Base-by-base conservation (phyloP, 2,797 vertebrate genomes). In the Sorex maritimensis region DNA sequence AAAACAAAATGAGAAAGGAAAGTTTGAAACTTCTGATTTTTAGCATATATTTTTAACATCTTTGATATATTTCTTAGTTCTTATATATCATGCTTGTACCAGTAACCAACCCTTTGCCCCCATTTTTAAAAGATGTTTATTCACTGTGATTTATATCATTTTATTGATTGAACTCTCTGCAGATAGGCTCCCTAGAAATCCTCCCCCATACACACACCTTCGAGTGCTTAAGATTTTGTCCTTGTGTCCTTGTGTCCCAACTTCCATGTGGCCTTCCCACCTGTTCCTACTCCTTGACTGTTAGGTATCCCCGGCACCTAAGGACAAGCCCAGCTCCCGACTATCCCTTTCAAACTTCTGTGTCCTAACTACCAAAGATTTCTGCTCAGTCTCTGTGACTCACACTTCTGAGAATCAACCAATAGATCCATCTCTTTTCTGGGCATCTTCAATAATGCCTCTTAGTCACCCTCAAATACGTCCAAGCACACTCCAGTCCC, bases 61-160 rank as follows among this genome's bases (percentile, higher is more conserved):
- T 55, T 84, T 79, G 58, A 14, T 83, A 46, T 46, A 38, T 69
- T 78, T 44, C 41, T 26, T 15, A 74, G 28, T 4, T 77, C 81
- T 41, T 73, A 52, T 1, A 77, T 15, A 26, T 52, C 10, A 15
- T 23, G 7, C 17, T 23, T 58, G 15, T 6, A 24, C 28, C 23
- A 7, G 58, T 49, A 58, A 38, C 52, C 46, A 81, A 67, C 5
- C 12, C 41, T 65, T 67, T 34, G n/a, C 11, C 63, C 65, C 65
- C 75, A 44, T 85, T 80, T 19, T 90, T 77, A 81, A 44, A 46
- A 88, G 46, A 23, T 61, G n/a, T 77, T 77, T 77, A 21, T 67
- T 41, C 6, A 81, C 81, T 52, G 15, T 67, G 26, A n/a, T 26
- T 13, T 28, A 12, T 1, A 14, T 38, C 34, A 26, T 87, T 86